Evolutionary conservation across 2,888 invertebrate species (phyloP).

Genomic region (Aphidoletes aphidimyza): DNA sequence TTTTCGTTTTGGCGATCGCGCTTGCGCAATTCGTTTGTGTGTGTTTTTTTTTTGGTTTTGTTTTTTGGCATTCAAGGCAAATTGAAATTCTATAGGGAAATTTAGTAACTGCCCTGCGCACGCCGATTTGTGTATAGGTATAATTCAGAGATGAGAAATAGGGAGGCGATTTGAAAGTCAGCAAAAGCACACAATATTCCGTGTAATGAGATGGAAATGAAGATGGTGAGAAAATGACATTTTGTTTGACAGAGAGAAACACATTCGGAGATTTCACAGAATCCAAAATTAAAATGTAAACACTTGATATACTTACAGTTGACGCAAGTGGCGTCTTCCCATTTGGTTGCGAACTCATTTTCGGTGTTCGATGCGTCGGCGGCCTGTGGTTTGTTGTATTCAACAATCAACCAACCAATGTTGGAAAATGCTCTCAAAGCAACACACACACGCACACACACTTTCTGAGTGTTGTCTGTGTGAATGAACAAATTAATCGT

Average conservation of each 20-base stretch:
- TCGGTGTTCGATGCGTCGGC: not conserved
- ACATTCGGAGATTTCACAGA: too few species aligned
- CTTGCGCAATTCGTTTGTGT: conserved; percentile 5
- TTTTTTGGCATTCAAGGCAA: not conserved
- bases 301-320: not conserved
- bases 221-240: too few species aligned
- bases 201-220: not conserved
- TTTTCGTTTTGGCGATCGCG: not conserved
- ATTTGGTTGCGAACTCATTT: conserved; percentile 32
- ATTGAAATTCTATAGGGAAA: not conserved
- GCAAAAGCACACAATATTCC: not conserved
- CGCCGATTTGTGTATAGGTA: not conserved
- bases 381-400: not conserved
- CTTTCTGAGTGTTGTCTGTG: too few species aligned
- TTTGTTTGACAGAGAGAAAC: too few species aligned
- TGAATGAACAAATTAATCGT: not conserved
- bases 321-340: conserved; percentile 42
- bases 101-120: not conserved
- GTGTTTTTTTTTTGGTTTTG: too few species aligned
- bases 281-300: not conserved
- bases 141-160: too few species aligned
- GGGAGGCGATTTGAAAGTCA: too few species aligned
- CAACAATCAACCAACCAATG: too few species aligned
- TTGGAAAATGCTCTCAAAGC: too few species aligned
- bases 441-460: too few species aligned